Evolutionary conservation across 1,140 invertebrate genomes (phyloP).

Genomic region (Dryas iulia): DNA sequence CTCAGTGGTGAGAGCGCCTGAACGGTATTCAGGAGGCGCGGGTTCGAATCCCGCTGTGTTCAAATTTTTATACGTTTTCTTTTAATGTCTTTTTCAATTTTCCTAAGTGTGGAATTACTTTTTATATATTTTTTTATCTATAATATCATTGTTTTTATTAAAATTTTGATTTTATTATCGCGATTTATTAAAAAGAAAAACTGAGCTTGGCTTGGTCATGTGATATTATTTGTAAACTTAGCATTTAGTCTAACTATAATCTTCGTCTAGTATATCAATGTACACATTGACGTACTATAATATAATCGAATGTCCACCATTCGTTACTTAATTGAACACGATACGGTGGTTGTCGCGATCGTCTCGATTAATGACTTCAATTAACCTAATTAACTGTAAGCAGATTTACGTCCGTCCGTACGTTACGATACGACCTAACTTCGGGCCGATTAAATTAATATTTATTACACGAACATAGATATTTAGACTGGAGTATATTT

Average conservation of each 20-base stretch:
- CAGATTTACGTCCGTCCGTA: conserved; percentile 59
- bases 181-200: no score
- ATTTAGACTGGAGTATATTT: not conserved
- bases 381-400: conserved; percentile 70
- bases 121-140: no score
- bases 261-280: not conserved
- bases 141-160: no score
- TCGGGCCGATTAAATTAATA: conserved; percentile 39
- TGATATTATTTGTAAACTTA: not conserved
- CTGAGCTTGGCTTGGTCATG: no score
- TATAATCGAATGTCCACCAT: conserved; percentile 63
- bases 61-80: no score
- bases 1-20: no score
- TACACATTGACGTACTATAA: conserved; percentile 41
- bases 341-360: conserved; percentile 63
- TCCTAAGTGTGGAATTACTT: no score
- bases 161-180: no score
- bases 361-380: conserved; percentile 66
- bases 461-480: conserved; percentile 33
- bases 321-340: conserved; percentile 76
- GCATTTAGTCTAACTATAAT: not conserved
- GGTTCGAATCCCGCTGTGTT: no score
- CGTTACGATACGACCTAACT: conserved; percentile 39
- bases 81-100: no score
- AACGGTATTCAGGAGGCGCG: no score